A percentile compares a stretch with the other conserved stretches of the same genome.
These are phyloP conservation scores for Babylonia areolata DNA, from an alignment of 1,140 invertebrate genomes.

Conservation along the genomic window DNA sequence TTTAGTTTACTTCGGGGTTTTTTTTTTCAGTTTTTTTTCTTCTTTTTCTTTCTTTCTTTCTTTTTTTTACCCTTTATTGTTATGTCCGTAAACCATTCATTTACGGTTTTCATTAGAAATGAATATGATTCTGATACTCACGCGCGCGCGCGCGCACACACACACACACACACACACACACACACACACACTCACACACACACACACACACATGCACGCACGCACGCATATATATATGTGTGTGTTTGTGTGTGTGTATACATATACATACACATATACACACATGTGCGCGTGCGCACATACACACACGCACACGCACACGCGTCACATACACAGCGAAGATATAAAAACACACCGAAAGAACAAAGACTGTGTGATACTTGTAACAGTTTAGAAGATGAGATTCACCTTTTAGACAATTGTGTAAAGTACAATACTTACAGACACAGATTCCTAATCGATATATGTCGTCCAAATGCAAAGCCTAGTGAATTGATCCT, in stretches of 20 bases:
- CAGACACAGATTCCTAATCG: too few species aligned
- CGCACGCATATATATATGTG: background rate
- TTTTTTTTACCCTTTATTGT: too few species aligned
- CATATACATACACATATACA: background rate
- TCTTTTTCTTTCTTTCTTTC: background rate
- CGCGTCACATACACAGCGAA: background rate
- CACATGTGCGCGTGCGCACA: background rate
- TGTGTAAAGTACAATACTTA: too few species aligned
- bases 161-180: background rate
- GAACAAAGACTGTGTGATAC: too few species aligned
- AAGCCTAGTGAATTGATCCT: too few species aligned
- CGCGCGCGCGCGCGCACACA: background rate
- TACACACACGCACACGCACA: background rate
- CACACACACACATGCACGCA: background rate
- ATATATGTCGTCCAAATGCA: too few species aligned
- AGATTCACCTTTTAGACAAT: too few species aligned
- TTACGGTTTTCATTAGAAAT: too few species aligned
- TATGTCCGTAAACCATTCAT: too few species aligned
- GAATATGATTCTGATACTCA: background rate
- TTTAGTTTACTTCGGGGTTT: too few species aligned
- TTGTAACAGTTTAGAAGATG: too few species aligned
- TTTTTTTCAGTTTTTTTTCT: background rate
- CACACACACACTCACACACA: background rate
- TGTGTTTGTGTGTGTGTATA: background rate
- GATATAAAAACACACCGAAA: too few species aligned